Evolutionary conservation across 2,113 vertebrate genomes (phyloP).

Genomic region (Paradisaea rubra): DNA sequence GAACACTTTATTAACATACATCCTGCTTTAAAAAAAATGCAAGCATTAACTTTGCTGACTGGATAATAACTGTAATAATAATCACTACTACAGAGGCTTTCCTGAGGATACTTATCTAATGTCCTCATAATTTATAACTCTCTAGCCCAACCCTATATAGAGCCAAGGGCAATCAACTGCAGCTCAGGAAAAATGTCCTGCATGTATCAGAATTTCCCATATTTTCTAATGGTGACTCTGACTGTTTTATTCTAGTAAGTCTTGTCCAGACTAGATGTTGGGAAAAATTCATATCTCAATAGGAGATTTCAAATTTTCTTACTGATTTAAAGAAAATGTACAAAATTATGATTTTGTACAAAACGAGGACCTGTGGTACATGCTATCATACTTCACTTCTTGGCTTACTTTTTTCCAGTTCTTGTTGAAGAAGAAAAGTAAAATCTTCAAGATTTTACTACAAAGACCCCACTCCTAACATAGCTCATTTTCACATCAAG

Average conservation of each 20-base stretch:
- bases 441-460: neutral
- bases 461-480: neutral
- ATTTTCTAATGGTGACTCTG: neutral
- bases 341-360: neutral
- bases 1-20: constrained; percentile 66
- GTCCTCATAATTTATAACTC: constrained; percentile 29
- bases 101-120: constrained; percentile 36
- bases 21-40: neutral
- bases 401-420: neutral
- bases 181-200: neutral
- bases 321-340: neutral
- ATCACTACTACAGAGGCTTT: constrained; percentile 40
- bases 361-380: neutral
- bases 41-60: constrained; percentile 59
- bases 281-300: neutral
- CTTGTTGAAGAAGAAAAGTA: neutral
- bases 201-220: neutral
- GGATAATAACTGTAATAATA: constrained; percentile 56
- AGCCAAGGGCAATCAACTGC: constrained; percentile 27
- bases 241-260: neutral
- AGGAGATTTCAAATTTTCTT: neutral
- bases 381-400: neutral
- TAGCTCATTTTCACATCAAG: neutral
- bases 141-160: neutral
- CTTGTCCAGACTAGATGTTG: neutral